phyloP scores from a whole-genome alignment of 2,888 invertebrate species.

The Drosophila formosana region DNA sequence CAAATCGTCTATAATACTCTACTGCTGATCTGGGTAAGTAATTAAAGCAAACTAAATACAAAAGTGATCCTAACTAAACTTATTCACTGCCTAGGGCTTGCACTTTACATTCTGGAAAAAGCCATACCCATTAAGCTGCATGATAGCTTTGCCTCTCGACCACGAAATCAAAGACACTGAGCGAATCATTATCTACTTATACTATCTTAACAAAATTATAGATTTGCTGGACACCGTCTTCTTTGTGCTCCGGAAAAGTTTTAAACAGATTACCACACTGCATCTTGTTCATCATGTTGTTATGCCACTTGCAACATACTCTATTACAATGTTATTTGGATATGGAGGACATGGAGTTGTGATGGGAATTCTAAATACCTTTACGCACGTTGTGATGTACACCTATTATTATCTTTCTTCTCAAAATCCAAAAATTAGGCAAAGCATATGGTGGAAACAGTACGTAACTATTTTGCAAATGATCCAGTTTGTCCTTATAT shows the following conservation, averaged over 20 bases:
- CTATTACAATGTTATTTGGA: constrained; percentile 37
- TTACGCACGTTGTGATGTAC: constrained; percentile 55
- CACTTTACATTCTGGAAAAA: background rate
- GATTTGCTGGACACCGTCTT: constrained; percentile 61
- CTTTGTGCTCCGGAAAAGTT: constrained; percentile 60
- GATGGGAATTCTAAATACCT: constrained; percentile 32
- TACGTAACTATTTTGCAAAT: constrained; percentile 55
- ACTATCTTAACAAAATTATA: constrained; percentile 52
- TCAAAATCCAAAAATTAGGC: constrained; percentile 9
- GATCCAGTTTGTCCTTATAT: constrained; percentile 44
- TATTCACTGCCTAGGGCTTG: background rate
- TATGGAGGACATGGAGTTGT: constrained; percentile 50
- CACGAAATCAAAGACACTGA: constrained; percentile 39
- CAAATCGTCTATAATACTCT: constrained; percentile 28
- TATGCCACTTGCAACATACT: constrained; percentile 43
- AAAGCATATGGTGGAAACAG: constrained; percentile 49
- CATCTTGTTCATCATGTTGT: constrained; percentile 54
- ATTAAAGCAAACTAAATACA: no score
- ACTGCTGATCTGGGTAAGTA: constrained; percentile 15
- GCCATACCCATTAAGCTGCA: constrained; percentile 18
- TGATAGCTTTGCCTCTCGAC: constrained; percentile 16
- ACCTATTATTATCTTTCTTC: constrained; percentile 52
- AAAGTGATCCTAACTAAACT: background rate
- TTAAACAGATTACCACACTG: constrained; percentile 51
- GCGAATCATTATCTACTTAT: constrained; percentile 41